Base-by-base conservation (phyloP, 1,140 invertebrate species). In the Trichoplusia ni region DNA sequence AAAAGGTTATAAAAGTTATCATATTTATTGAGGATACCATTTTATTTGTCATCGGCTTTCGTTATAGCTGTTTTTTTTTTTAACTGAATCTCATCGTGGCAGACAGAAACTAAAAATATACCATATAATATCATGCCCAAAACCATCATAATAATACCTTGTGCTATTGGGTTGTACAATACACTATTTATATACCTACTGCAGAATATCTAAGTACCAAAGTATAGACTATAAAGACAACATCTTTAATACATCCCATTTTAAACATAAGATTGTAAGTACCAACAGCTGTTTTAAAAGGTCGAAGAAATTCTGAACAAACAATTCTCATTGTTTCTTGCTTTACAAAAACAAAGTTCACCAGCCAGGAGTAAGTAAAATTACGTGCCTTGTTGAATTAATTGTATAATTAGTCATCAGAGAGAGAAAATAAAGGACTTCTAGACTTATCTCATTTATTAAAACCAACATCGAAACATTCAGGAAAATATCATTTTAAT, bases 351-450 rank as follows among this genome's bases (percentile, higher is more conserved):
- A 77, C 79, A 77, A 79, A 77, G 61, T 79, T 81, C 35, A 54
- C 53, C 69, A 61, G 68, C 69, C 18, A 14, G 46, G 56, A 71
- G 71, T 70, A n/a, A n/a, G n/a, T 80, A 68, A 77, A 74, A 83
- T 81, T 74, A 73, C 73, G 73, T 74, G 73, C 75, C 79, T 81
- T 78, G 75, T 77, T 80, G 69, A 79, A 79, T 84, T 84, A 84
- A 82, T 82, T 82, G 79, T 79, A 71, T 81, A 81, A 84, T 84
- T 79, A 84, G 73, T 84, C 79, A 80, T 73, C 70, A 60, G 62
- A 71, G 61, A 38, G 21, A 23, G 51, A 13, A 7, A 19, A 67
- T 51, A 63, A 54, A 67, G 69, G 62, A 73, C 61, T 65, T 67
- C 66, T 60, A 78, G 69, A 73, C 63, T 67, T 60, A 37, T 23